phyloP scores from a whole-genome alignment of 2,113 vertebrate genomes.

The Brachyistius frenatus region DNA sequence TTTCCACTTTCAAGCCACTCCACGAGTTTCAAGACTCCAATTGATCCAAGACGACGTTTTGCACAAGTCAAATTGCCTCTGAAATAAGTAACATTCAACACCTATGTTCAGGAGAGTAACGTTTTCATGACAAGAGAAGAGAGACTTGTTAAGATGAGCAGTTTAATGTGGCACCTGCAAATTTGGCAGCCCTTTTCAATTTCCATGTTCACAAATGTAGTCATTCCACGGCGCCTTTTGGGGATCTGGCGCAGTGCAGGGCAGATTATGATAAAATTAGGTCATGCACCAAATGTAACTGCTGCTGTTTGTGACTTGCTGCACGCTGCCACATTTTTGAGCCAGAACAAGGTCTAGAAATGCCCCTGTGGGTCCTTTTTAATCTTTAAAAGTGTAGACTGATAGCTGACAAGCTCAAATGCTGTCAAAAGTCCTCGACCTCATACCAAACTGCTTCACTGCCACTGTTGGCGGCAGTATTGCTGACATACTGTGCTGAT shows the following conservation, averaged over 20 bases:
- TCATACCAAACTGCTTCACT: conserved; percentile 33
- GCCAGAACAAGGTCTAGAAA: conserved; percentile 33
- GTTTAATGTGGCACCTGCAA: background rate
- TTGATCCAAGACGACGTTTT: conserved; percentile 38
- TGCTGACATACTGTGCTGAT: conserved; percentile 60
- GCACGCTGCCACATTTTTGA: conserved; percentile 8
- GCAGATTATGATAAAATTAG: conserved; percentile 59
- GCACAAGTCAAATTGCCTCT: conserved; percentile 52
- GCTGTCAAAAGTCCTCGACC: conserved; percentile 34
- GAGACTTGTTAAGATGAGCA: conserved; percentile 8
- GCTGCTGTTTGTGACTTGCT: conserved; percentile 36
- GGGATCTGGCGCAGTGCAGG: conserved; percentile 29
- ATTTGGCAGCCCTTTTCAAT: conserved; percentile 24
- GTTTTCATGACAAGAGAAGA: conserved; percentile 20
- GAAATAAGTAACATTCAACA: conserved; percentile 40
- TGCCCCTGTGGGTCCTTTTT: conserved; percentile 31
- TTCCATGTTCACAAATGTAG: conserved; percentile 31
- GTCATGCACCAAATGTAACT: conserved; percentile 43
- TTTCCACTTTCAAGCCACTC: conserved; percentile 26
- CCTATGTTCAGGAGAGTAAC: conserved; percentile 6
- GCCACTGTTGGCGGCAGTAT: conserved; percentile 27
- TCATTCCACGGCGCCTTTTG: conserved; percentile 6
- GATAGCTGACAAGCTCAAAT: conserved; percentile 56
- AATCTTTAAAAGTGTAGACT: conserved; percentile 44
- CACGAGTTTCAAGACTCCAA: conserved; percentile 21